phyloP scores from a whole-genome alignment of 2,888 invertebrate species.

The Penaeus monodon region DNA sequence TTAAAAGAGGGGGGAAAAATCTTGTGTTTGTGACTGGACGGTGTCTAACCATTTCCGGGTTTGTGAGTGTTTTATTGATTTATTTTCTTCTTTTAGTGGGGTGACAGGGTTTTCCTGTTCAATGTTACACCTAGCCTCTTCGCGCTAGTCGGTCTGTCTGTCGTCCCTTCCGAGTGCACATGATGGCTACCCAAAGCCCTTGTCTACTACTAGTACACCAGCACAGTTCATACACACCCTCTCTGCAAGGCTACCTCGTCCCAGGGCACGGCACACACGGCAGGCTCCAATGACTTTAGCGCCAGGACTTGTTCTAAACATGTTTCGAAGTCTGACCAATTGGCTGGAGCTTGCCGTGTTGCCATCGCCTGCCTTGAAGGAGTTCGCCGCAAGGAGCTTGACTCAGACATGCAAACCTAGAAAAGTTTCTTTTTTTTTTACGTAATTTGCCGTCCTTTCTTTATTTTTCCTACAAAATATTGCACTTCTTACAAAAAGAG shows the following conservation, averaged over 20 bases:
- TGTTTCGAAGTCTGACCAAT: not conserved
- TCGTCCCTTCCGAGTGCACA: no score
- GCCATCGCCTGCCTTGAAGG: not conserved
- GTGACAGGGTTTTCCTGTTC: no score
- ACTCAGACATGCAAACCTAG: slow-evolving; percentile 33
- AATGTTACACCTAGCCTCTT: no score
- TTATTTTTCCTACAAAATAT: slow-evolving; percentile 38
- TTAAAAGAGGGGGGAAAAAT: no score
- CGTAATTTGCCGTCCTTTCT: slow-evolving; percentile 13
- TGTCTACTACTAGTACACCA: no score
- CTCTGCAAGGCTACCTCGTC: not conserved
- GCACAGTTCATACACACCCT: not conserved
- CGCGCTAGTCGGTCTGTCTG: no score
- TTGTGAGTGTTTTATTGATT: no score
- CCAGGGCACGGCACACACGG: slow-evolving; percentile 12
- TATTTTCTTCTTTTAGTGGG: no score
- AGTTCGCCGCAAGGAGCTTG: not conserved
- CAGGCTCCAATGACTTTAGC: not conserved
- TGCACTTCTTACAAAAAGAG: slow-evolving; percentile 42
- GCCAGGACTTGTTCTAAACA: slow-evolving; percentile 2
- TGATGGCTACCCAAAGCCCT: no score
- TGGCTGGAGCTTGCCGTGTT: not conserved
- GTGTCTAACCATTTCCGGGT: no score
- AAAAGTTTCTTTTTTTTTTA: not conserved
- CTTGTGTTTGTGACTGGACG: no score